These are phyloP conservation scores for Gymnogyps californianus DNA, from an alignment of 2,113 vertebrate species.

Conservation along the genomic window DNA sequence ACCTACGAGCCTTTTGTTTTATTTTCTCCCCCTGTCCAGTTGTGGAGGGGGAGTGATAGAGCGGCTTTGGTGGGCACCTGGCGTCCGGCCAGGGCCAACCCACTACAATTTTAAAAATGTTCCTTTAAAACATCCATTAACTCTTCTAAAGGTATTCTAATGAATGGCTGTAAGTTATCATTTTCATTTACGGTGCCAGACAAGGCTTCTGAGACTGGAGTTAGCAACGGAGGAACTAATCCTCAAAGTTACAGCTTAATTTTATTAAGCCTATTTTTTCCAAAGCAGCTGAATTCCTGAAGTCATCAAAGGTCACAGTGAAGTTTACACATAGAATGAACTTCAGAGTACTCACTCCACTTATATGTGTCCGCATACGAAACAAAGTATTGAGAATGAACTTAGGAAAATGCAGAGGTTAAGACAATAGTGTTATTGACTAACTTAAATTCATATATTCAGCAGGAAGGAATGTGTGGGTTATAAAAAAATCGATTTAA, in stretches of 20 bases:
- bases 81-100: too few species aligned
- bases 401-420: neutral
- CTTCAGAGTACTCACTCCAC: neutral
- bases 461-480: neutral
- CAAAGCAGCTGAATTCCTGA: neutral
- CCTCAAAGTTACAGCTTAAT: neutral
- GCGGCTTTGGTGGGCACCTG: too few species aligned
- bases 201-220: neutral
- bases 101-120: neutral
- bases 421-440: neutral
- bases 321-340: neutral
- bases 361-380: neutral
- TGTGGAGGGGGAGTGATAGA: too few species aligned
- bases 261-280: neutral
- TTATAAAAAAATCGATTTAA: neutral
- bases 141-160: neutral
- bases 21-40: too few species aligned
- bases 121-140: neutral
- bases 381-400: constrained; percentile 1
- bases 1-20: too few species aligned
- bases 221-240: neutral
- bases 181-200: neutral
- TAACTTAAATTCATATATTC: neutral
- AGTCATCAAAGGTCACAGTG: neutral
- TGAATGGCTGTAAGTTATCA: neutral